Evolutionary conservation across 2,797 vertebrate species (phyloP).

Genomic region (Tenualosa ilisha): DNA sequence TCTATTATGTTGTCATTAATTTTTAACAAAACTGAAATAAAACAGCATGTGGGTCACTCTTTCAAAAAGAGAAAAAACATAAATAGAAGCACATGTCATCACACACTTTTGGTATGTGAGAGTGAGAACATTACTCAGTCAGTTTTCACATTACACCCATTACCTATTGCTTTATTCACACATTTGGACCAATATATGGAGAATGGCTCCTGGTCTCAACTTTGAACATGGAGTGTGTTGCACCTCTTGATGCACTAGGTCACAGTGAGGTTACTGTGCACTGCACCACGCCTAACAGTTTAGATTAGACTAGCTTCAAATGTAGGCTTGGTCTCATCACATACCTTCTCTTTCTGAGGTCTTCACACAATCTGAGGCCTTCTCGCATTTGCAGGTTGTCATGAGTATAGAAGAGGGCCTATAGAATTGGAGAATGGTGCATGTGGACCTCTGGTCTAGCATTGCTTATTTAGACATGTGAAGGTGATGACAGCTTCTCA

Average conservation of each 20-base stretch:
- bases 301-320: too few species aligned
- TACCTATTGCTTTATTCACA: not conserved
- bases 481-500: slow-evolving; percentile 22
- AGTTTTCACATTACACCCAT: not conserved
- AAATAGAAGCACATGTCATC: not conserved
- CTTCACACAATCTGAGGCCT: not conserved
- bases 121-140: not conserved
- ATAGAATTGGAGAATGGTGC: not conserved
- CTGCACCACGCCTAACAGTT: too few species aligned
- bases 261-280: not conserved
- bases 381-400: not conserved
- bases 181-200: not conserved
- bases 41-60: not conserved
- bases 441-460: not conserved
- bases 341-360: not conserved
- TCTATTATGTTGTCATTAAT: not conserved
- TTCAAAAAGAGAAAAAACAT: not conserved
- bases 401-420: not conserved
- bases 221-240: not conserved
- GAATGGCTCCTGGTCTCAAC: not conserved
- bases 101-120: not conserved
- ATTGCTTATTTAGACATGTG: slow-evolving; percentile 14
- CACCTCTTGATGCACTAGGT: not conserved
- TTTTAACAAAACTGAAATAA: not conserved
- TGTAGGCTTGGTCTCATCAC: not conserved